Percentiles rank a stretch among this genome's conserved stretches.
These are phyloP conservation scores for Watersipora subatra DNA, from an alignment of 1,140 invertebrate species.

Conservation along the genomic window DNA sequence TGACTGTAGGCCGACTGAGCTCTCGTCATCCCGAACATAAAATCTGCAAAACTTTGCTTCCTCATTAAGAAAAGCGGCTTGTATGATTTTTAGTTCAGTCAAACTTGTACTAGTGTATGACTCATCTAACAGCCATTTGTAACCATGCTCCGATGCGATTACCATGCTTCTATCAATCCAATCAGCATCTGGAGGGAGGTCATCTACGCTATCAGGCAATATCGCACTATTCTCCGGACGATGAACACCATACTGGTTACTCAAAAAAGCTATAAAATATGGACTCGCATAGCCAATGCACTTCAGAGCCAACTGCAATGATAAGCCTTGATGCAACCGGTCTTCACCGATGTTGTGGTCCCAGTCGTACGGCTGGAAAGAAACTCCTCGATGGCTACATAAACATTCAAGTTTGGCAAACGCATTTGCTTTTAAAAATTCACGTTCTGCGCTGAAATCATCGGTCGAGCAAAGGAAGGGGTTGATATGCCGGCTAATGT, in stretches of 20 bases:
- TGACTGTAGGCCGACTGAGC: slow-evolving; percentile 8
- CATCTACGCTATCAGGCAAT: no score
- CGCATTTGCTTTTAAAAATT: slow-evolving; percentile 19
- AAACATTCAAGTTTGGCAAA: slow-evolving; percentile 23
- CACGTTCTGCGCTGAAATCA: slow-evolving; percentile 28
- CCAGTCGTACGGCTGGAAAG: slow-evolving; percentile 26
- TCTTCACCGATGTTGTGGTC: slow-evolving; percentile 19
- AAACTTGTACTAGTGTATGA: slow-evolving; percentile 22
- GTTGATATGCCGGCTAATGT: slow-evolving; percentile 15
- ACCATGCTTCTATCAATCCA: slow-evolving; percentile 29
- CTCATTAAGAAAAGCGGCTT: slow-evolving; percentile 25
- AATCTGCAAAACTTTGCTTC: slow-evolving; percentile 15
- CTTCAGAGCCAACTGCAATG: slow-evolving; percentile 24
- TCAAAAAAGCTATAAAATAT: slow-evolving; percentile 32
- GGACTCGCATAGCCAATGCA: slow-evolving; percentile 24
- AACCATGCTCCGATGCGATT: slow-evolving; percentile 25
- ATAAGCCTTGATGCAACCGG: slow-evolving; percentile 17
- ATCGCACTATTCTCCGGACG: no score
- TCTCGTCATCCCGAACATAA: slow-evolving; percentile 16
- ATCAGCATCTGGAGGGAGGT: slow-evolving; percentile 14
- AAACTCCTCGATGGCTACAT: slow-evolving; percentile 20
- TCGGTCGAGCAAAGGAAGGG: slow-evolving; percentile 32
- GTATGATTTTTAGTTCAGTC: slow-evolving; percentile 33
- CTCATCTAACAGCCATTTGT: slow-evolving; percentile 28
- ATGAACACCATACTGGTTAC: slow-evolving; percentile 30